phyloP scores from a whole-genome alignment of 64 coral and sea anemone species.

The Pocillopora verrucosa region DNA sequence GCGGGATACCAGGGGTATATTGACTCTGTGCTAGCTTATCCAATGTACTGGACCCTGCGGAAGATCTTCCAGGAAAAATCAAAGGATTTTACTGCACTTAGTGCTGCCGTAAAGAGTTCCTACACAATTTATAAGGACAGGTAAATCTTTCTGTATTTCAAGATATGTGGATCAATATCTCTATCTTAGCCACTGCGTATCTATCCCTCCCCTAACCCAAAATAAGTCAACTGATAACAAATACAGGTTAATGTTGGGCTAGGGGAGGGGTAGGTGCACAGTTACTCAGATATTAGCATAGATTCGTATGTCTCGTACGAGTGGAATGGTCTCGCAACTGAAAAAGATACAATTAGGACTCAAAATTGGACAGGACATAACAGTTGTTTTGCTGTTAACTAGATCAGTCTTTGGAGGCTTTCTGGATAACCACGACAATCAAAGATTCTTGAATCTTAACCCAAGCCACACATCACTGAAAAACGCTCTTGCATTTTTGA shows the following conservation, averaged over 20 bases:
- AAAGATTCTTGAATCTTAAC: constrained; percentile 58
- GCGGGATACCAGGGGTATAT: constrained; percentile 50
- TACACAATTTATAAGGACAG: constrained; percentile 54
- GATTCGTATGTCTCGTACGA: neutral
- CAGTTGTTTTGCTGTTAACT: neutral
- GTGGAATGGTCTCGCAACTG: neutral
- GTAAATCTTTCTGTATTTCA: neutral
- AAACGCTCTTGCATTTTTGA: constrained; percentile 50
- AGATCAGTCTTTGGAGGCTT: constrained; percentile 77
- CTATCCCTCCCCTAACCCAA: too few species aligned
- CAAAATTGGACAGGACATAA: neutral
- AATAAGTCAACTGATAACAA: too few species aligned
- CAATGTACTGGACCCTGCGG: constrained; percentile 63
- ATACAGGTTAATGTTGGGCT: too few species aligned
- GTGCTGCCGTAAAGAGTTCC: constrained; percentile 31
- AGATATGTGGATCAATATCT: too few species aligned
- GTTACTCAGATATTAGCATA: too few species aligned
- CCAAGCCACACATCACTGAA: constrained; percentile 51
- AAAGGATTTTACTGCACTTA: constrained; percentile 48
- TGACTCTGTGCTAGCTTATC: constrained; percentile 66
- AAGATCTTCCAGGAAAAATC: constrained; percentile 72
- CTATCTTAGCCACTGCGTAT: too few species aligned
- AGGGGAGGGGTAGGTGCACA: too few species aligned
- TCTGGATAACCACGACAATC: constrained; percentile 76
- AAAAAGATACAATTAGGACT: neutral